Base-by-base conservation (phyloP, 2,113 vertebrate species). In the Corythornis madagascariensis region DNA sequence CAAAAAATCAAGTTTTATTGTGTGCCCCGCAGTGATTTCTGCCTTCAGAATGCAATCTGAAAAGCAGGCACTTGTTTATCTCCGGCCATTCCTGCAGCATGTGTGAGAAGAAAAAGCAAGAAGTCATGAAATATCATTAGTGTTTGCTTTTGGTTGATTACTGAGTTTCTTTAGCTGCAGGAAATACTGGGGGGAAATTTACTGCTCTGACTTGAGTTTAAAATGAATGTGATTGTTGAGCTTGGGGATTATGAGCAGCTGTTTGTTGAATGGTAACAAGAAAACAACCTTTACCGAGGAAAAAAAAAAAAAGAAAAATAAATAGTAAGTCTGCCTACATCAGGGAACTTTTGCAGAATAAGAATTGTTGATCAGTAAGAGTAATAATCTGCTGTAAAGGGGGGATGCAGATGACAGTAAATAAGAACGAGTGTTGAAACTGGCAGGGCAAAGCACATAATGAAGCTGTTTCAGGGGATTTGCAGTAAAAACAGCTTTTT, bases 141-240 rank as follows among this genome's bases (percentile, higher is more conserved):
- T 96, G 72, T 94, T 96, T 98, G 94, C 83, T 84, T 95, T 97
- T 94, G 92, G 91, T 95, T 96, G 94, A 95, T 96, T 96, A 55
- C 66, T 75, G 80, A 93, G 76, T 94, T 96, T 86, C 86, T 97
- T 72, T 94, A 90, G 83, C 92, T 97, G 28, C 48, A 83, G 93
- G 93, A 86, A 75, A 93, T 81, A 73, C 56, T 69, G 38, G n/a
- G 61, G 61, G 83, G 93, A 96, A 97, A 97, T 95, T 92, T 97
- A 97, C 95, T 61, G 24, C 77, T 95, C 78, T 90, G 95, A 94
- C 93, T 96, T 97, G 96, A 94, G 74, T 96, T 95, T 94, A 80
- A 92, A 95, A 97, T 95, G 92, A 93, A 95, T 92, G 70, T 93
- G 94, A 94, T 81, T 94, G 70, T 80, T 91, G 80, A 95, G 28